Evolutionary conservation across 2,797 vertebrate species (phyloP).

Genomic region (Tenualosa ilisha): DNA sequence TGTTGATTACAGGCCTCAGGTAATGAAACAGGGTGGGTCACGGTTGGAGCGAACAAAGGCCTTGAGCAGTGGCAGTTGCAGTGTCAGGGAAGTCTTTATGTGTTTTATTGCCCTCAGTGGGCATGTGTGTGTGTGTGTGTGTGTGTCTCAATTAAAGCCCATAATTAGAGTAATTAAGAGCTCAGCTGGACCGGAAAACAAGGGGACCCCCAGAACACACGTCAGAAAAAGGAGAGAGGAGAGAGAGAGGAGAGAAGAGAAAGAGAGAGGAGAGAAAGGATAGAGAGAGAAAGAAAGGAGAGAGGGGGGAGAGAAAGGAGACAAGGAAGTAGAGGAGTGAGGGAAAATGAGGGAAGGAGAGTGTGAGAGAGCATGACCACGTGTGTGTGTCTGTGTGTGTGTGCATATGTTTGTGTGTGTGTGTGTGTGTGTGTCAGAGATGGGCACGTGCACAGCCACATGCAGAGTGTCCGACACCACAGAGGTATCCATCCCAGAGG

Average conservation of each 20-base stretch:
- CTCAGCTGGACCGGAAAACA: constrained; percentile 80
- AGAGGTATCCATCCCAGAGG: too few species aligned
- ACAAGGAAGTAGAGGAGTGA: too few species aligned
- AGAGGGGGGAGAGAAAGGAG: too few species aligned
- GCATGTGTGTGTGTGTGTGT: constrained; percentile 18
- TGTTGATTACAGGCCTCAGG: constrained; percentile 46
- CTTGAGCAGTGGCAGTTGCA: constrained; percentile 29
- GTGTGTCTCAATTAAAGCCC: constrained; percentile 70
- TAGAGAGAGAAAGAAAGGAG: background rate
- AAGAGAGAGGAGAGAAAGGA: background rate
- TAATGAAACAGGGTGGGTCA: constrained; percentile 31
- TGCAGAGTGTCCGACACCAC: too few species aligned
- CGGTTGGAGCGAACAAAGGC: constrained; percentile 33
- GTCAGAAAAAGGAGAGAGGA: background rate
- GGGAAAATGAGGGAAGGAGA: background rate
- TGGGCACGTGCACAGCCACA: too few species aligned
- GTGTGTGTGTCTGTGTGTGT: too few species aligned
- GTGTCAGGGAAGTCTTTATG: constrained; percentile 24
- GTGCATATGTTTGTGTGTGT: too few species aligned
- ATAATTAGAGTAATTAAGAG: constrained; percentile 81
- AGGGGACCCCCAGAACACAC: constrained; percentile 56
- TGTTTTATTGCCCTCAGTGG: constrained; percentile 39
- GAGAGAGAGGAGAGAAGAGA: background rate
- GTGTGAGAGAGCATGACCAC: background rate
- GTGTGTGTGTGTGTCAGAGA: too few species aligned